phyloP scores from a whole-genome alignment of 2,888 invertebrate genomes.

The Drosophila infuscata region DNA sequence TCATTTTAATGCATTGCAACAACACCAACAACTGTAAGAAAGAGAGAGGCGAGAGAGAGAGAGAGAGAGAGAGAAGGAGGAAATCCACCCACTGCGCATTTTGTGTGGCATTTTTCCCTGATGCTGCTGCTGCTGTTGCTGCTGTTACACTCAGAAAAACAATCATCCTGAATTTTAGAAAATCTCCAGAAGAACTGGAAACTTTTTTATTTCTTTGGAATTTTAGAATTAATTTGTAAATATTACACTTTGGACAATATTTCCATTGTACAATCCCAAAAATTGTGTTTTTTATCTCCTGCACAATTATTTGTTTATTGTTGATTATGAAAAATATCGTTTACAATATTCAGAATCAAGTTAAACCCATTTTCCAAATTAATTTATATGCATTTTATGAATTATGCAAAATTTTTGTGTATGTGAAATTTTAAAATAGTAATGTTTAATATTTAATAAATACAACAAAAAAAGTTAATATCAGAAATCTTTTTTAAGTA shows the following conservation, averaged over 20 bases:
- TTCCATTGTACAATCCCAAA: too few relatives aligned
- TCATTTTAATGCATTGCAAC: constrained; percentile 79
- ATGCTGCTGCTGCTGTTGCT: constrained; percentile 2
- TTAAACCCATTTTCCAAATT: too few relatives aligned
- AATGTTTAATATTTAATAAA: neutral
- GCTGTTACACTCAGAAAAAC: neutral
- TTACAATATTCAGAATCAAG: too few relatives aligned
- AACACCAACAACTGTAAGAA: constrained; percentile 28
- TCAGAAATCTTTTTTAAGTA: neutral
- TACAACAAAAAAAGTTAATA: neutral
- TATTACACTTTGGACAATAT: neutral
- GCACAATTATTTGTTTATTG: neutral
- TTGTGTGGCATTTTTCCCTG: constrained; percentile 30
- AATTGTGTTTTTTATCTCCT: too few relatives aligned
- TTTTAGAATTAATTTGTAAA: neutral
- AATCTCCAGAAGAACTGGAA: neutral
- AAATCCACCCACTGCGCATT: constrained; percentile 30
- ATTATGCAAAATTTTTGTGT: too few relatives aligned
- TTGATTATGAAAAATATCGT: neutral
- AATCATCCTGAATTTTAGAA: rapidly evolving
- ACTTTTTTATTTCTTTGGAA: neutral
- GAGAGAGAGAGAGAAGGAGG: neutral
- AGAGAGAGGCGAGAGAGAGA: too few relatives aligned
- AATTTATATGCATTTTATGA: neutral
- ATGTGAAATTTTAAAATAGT: neutral